Evolutionary conservation across 2,113 vertebrate species (phyloP).

Genomic region (Baryphthengus martii): DNA sequence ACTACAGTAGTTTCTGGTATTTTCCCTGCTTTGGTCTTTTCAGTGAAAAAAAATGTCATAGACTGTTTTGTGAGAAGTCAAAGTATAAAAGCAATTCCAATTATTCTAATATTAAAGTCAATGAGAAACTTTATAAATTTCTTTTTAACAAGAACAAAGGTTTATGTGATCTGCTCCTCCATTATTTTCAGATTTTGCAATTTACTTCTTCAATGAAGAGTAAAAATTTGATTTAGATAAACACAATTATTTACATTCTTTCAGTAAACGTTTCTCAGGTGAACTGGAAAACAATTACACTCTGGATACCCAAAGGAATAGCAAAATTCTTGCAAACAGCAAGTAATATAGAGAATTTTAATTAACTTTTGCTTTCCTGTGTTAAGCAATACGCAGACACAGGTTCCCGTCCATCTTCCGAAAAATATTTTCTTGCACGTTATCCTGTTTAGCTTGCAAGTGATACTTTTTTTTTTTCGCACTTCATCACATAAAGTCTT

Average conservation of each 20-base stretch:
- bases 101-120: not conserved
- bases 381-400: not conserved
- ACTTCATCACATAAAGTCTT: not conserved
- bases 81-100: not conserved
- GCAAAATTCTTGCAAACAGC: slow-evolving; percentile 5
- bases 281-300: not conserved
- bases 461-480: not conserved
- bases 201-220: slow-evolving; percentile 43
- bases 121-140: not conserved
- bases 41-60: not conserved
- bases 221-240: slow-evolving; percentile 57
- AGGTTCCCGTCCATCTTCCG: not conserved
- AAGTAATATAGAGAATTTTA: not conserved
- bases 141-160: not conserved
- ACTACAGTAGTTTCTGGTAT: not conserved
- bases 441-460: not conserved
- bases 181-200: slow-evolving; percentile 7
- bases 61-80: not conserved
- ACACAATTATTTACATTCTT: slow-evolving; percentile 33
- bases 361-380: not conserved
- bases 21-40: not conserved
- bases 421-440: not conserved
- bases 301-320: not conserved
- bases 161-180: not conserved
- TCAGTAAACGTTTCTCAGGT: slow-evolving; percentile 23